These are phyloP conservation scores for Gopherus evgoodei DNA, from an alignment of 2,113 vertebrate species.

Conservation along the genomic window DNA sequence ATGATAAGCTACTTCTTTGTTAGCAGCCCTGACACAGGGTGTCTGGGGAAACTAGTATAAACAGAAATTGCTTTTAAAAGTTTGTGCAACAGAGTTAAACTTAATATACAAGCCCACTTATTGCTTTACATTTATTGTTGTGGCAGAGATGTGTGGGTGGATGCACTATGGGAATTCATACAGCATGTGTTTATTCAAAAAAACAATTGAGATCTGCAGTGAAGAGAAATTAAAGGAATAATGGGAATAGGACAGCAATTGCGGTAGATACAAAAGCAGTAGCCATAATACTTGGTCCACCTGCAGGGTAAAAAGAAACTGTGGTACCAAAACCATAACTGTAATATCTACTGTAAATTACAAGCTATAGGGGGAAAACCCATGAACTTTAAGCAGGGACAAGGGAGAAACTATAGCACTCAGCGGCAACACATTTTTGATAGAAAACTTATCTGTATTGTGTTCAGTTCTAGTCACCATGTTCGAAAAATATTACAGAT, in stretches of 20 bases:
- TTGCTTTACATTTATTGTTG: neutral
- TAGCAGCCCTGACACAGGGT: neutral
- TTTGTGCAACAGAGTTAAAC: neutral
- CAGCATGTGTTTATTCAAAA: neutral
- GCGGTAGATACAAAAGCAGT: neutral
- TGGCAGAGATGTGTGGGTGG: neutral
- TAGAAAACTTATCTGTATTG: neutral
- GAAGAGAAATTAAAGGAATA: constrained; percentile 1
- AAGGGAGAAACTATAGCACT: neutral
- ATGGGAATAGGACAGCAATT: neutral
- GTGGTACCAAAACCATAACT: neutral
- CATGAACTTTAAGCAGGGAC: neutral
- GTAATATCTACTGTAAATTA: neutral
- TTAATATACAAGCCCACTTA: neutral
- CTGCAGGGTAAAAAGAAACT: neutral
- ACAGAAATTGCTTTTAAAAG: neutral
- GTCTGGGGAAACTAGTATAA: neutral
- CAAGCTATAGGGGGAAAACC: neutral
- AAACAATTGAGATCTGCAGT: neutral
- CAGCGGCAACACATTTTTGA: neutral
- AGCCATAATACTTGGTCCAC: neutral
- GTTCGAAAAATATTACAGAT: neutral
- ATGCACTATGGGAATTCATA: neutral
- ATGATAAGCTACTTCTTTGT: neutral
- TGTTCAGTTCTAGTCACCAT: neutral